Conservation (phyloP, 2,888 invertebrate species). For the Caenorhabditis sinica region DNA sequence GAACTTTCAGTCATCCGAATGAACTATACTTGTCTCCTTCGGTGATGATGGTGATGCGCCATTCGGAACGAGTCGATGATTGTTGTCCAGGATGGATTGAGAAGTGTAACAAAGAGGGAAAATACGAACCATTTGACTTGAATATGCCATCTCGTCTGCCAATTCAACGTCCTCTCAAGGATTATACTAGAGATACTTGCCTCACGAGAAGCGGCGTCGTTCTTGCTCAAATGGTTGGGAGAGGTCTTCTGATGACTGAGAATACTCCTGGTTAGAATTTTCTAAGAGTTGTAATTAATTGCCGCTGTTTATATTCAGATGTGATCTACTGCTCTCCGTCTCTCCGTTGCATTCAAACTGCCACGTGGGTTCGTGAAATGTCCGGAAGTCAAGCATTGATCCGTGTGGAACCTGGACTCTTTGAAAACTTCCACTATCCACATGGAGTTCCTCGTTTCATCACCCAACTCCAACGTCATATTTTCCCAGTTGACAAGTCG, state of each 20-base stretch:
- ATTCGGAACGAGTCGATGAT: slow-evolving; percentile 74
- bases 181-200: slow-evolving; percentile 73
- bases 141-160: slow-evolving; percentile 73
- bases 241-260: slow-evolving; percentile 66
- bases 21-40: slow-evolving; percentile 49
- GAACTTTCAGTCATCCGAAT: slow-evolving; percentile 13
- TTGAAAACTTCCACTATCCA: slow-evolving; percentile 76
- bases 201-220: slow-evolving; percentile 74
- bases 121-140: slow-evolving; percentile 67
- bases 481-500: slow-evolving; percentile 66
- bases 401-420: slow-evolving; percentile 77
- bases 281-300: too few species aligned
- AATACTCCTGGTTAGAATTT: slow-evolving; percentile 65
- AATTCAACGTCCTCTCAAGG: slow-evolving; percentile 67
- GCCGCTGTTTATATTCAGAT: slow-evolving; percentile 63
- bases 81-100: slow-evolving; percentile 69
- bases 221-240: slow-evolving; percentile 75
- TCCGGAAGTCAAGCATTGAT: slow-evolving; percentile 60
- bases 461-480: slow-evolving; percentile 57
- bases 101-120: slow-evolving; percentile 50
- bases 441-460: slow-evolving; percentile 60
- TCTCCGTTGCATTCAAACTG: slow-evolving; percentile 79
- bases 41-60: slow-evolving; percentile 73
- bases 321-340: slow-evolving; percentile 78
- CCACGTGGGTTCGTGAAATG: slow-evolving; percentile 64